Evolutionary conservation across 2,113 vertebrate species (phyloP).

Genomic region (Labrus mixtus): DNA sequence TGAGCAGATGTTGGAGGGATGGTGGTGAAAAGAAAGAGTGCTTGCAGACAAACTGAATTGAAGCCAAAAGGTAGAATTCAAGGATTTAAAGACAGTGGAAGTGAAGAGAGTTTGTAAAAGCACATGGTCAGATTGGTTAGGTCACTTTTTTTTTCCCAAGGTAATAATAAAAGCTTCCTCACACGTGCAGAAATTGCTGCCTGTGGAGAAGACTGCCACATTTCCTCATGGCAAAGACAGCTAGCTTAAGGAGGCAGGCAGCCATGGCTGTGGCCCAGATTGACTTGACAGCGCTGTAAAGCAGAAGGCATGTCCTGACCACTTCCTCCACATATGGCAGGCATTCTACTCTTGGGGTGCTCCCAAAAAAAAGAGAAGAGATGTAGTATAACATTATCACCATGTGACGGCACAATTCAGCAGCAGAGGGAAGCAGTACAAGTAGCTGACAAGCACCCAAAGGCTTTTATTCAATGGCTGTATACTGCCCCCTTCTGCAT

Average conservation of each 20-base stretch:
- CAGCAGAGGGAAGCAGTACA: constrained; percentile 48
- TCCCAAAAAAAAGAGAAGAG: constrained; percentile 57
- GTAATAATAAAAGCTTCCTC: constrained; percentile 44
- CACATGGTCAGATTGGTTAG: constrained; percentile 8
- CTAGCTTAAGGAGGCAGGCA: constrained; percentile 49
- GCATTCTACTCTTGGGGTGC: constrained; percentile 50
- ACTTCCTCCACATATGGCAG: constrained; percentile 66
- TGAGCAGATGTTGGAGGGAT: constrained; percentile 40
- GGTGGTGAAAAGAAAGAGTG: background rate
- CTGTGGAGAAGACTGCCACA: constrained; percentile 34
- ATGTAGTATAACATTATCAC: constrained; percentile 64
- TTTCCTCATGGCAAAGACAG: constrained; percentile 50
- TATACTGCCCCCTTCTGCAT: constrained; percentile 72
- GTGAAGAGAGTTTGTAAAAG: constrained; percentile 3
- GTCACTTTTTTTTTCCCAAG: background rate
- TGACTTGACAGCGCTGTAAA: constrained; percentile 54
- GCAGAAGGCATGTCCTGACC: constrained; percentile 52
- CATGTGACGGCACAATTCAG: constrained; percentile 57
- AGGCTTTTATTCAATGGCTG: constrained; percentile 11
- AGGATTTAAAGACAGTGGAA: background rate
- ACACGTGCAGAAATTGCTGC: constrained; percentile 35
- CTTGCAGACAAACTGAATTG: background rate
- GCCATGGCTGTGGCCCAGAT: constrained; percentile 53
- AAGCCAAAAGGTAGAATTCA: constrained; percentile 13
- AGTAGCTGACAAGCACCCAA: constrained; percentile 34